Conservation (phyloP, 92 coral and sea anemone species). For the Pocillopora grandis region DNA sequence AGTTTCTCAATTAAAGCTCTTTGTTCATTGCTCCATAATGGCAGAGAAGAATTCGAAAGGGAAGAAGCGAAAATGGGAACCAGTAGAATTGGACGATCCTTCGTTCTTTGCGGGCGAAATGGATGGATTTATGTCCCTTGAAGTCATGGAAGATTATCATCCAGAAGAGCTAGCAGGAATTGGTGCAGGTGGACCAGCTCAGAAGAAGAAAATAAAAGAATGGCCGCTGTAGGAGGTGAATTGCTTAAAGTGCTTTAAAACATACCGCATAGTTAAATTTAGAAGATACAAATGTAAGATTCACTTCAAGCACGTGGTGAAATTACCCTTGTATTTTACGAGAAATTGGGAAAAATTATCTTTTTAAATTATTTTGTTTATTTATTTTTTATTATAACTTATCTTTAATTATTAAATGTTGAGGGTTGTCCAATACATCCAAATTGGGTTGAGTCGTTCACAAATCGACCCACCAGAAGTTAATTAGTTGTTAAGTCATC, state of each 20-base stretch:
- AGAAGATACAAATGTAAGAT: not conserved
- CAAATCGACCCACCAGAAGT: too few species aligned
- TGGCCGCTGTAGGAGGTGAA: not conserved
- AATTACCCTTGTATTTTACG: not conserved
- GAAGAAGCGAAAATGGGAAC: conserved; percentile 84
- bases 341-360: too few species aligned
- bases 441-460: too few species aligned
- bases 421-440: too few species aligned
- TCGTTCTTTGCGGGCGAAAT: conserved; percentile 77
- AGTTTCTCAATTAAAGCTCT: not conserved
- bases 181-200: not conserved
- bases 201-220: conserved; percentile 17
- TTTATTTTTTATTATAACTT: too few species aligned
- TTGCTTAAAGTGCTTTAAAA: not conserved
- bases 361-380: too few species aligned
- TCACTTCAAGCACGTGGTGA: not conserved
- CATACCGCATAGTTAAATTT: not conserved
- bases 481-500: too few species aligned
- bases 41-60: conserved; percentile 42
- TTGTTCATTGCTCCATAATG: conserved; percentile 10
- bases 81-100: conserved; percentile 75
- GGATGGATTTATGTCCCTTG: conserved; percentile 94
- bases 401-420: too few species aligned
- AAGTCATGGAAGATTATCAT: conserved; percentile 70
- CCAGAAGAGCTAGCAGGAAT: conserved; percentile 40